Evolutionary conservation across 2,888 invertebrate species (phyloP).

Genomic region (Pseudococcus longispinus): DNA sequence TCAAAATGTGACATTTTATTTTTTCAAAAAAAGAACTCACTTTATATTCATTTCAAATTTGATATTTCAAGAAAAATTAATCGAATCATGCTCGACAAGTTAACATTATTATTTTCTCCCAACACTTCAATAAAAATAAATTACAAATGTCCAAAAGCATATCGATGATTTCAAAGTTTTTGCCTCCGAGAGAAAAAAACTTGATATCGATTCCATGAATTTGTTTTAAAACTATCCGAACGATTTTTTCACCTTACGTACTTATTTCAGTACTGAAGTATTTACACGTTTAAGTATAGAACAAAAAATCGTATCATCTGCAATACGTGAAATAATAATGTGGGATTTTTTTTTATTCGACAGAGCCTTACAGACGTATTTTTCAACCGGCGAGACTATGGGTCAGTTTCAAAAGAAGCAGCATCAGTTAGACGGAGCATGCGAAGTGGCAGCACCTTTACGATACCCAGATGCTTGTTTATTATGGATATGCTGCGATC

Average conservation of each 20-base stretch:
- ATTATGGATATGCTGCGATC: conserved; percentile 54
- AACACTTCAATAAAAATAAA: too few relatives aligned
- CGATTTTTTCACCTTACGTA: neutral
- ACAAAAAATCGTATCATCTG: neutral
- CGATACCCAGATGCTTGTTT: conserved; percentile 54
- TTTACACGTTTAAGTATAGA: neutral
- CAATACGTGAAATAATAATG: neutral
- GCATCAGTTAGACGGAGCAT: conserved; percentile 62
- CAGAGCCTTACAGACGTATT: conserved; percentile 80
- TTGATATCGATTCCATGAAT: too few relatives aligned
- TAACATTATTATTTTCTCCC: too few relatives aligned
- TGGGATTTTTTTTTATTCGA: conserved; percentile 58
- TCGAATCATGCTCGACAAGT: too few relatives aligned
- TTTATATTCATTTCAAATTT: too few relatives aligned
- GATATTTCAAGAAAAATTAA: too few relatives aligned
- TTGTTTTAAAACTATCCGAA: neutral
- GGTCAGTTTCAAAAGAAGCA: conserved; percentile 77
- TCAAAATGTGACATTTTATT: too few relatives aligned
- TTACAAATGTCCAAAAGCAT: too few relatives aligned
- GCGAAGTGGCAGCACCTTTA: conserved; percentile 42
- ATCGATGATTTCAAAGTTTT: too few relatives aligned
- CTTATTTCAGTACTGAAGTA: neutral
- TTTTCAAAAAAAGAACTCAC: too few relatives aligned
- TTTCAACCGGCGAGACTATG: conserved; percentile 73
- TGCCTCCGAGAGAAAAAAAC: too few relatives aligned